Evolutionary conservation across 2,797 vertebrate genomes (phyloP).

Genomic region (Scomberomorus guttatus): DNA sequence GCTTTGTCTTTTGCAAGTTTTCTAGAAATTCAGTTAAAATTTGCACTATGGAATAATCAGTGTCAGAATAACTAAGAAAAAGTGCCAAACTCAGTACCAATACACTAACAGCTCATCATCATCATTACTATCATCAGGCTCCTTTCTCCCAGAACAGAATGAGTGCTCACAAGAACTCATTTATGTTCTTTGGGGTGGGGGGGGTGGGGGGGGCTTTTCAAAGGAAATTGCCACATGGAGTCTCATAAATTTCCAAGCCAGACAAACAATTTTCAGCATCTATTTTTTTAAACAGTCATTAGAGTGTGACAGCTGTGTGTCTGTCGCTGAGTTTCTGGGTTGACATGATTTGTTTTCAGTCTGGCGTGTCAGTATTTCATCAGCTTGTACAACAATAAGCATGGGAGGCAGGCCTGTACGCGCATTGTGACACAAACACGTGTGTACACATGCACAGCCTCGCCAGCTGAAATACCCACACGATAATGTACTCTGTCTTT

Average conservation of each 20-base stretch:
- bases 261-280: conserved; percentile 52
- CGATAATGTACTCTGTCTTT: conserved; percentile 30
- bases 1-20: too few relatives aligned
- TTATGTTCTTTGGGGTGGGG: conserved; percentile 9
- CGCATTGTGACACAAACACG: neutral
- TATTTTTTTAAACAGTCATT: conserved; percentile 52
- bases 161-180: conserved; percentile 15
- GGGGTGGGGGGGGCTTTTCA: neutral
- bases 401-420: neutral
- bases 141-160: conserved; percentile 8
- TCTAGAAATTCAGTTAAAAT: too few relatives aligned
- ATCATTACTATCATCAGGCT: conserved; percentile 23
- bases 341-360: conserved; percentile 68
- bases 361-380: conserved; percentile 52
- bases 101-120: conserved; percentile 2
- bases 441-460: conserved; percentile 6
- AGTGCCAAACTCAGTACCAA: conserved; percentile 2
- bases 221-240: conserved; percentile 50
- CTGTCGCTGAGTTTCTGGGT: conserved; percentile 54
- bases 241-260: conserved; percentile 54
- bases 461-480: conserved; percentile 21
- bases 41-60: neutral
- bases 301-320: conserved; percentile 66
- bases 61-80: conserved; percentile 30
- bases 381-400: conserved; percentile 35